Evolutionary conservation across 2,113 vertebrate genomes (phyloP), one percentile per base, ranked within the genome.

Genomic region (Takifugu bimaculatus): DNA sequence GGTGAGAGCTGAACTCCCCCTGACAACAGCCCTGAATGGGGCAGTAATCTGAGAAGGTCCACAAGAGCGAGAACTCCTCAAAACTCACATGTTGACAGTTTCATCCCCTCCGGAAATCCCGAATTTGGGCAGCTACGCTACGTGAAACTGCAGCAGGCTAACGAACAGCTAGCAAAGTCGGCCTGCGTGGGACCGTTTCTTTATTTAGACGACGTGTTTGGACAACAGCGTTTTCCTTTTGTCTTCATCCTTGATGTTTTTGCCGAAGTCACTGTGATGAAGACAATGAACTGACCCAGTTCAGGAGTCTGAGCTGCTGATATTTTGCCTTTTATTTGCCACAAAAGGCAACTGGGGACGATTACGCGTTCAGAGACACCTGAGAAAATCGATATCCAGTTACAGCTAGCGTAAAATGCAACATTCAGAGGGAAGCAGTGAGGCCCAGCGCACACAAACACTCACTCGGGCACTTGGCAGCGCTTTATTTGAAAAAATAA

Each of bases 31-130:
- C 20, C 14, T 70, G 7, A 77, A 55, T 49, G 14, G 44, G 11
- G 14, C 5, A 57, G 28, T 68, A 69, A 73, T 65, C 52, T 70
- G 47, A 70, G 20, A 20, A 20, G 20, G 20, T 20, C 20, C 20
- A 20, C 20, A 20, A 20, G 20, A 20, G 20, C 20, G 20, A 20
- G 39, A 29, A 4, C 29, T 29, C 5, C 29, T 5, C 26, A 42
- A 49, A 58, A 53, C 13, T 42, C 12, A 47, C 53, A 65, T 50
- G 54, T 48, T 51, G 59, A 20, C 20, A 20, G 20, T 20, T 20
- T 20, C 20, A 20, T 20, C 20, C 20, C 20, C 20, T 20, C 20
- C 20, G 20, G 20, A 20, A 20, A 20, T 20, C 20, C 20, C 20
- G 20, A 20, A 20, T 20, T 20, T 20, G 20, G 20, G 20, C 20